Base-by-base conservation (phyloP, 1,140 invertebrate genomes). In the Ephestia elutella region DNA sequence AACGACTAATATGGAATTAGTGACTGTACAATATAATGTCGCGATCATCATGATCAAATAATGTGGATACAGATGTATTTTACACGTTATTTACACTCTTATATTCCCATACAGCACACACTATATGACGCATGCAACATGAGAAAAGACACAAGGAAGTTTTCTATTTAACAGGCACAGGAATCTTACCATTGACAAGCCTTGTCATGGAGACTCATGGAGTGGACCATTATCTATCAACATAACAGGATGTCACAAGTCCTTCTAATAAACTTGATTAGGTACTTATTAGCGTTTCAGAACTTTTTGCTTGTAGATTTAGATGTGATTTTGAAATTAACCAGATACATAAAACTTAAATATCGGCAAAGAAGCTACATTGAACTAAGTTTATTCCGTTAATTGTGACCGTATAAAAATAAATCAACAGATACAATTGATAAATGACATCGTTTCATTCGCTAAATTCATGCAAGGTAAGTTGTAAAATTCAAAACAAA, bases 401-500 rank as follows among this genome's bases (percentile, higher is more conserved):
- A n/a, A n/a, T n/a, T 11, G 32, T 5, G 32, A 35, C 13, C 13
- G 2, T 38, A 38, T 38, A 38, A 44, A 44, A 44, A 15, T 44
- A 15, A 44, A 44, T 44, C 7, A 44, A 17, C 13, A 44, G 15
- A 44, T 44, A 4, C 10, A n/a, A 44, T n/a, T 44, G 30, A 44
- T 15, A 44, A 44, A 15, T 44, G n/a, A 9, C n/a, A 44, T 44
- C 38, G 15, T 15, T 44, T 15, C 38, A 44, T 3, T 15, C n/a
- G 38, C 2, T 44, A 44, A 44, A 44, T 17, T 17, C 38, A 44
- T 44, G 38, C 38, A 44, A 2, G 38, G 10, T 15, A 44, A 3
- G n/a, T 44, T 17, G 15, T 44, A 44, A 44, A 44, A 15, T 44
- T 44, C 18, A 21, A 53, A 53, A 53, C 57, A 53, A 58, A 20